Base-by-base conservation (phyloP, 2,113 vertebrate genomes). In the Stigmatopora nigra region DNA sequence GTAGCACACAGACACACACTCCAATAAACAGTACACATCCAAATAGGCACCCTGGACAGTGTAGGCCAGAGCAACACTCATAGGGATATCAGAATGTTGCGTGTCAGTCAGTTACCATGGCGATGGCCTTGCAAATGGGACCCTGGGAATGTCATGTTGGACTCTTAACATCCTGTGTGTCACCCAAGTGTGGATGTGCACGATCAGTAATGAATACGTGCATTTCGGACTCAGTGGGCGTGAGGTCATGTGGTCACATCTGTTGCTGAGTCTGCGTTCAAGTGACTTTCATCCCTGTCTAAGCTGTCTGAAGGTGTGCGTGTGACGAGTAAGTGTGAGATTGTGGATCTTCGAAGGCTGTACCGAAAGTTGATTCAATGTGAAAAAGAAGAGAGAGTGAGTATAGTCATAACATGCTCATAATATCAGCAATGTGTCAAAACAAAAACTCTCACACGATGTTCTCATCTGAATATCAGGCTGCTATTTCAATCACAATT, bases 131-230 rank as follows among this genome's bases (percentile, higher is more conserved):
- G 88, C 86, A 77, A 87, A 82, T 77, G 73, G 75, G 85, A 88
- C 82, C 86, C 76, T 87, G 86, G 81, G 88, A 89, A 87, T 84
- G 79, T 73, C 36, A 46, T 74, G 69, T 78, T 83, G 82, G 81
- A 84, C 75, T 82, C 79, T 81, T 73, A 83, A 88, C 86, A 84
- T 88, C 86, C 87, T 88, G 87, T 86, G 82, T 87, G 75, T 82
- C 75, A 66, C 69, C 47, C 62, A 20, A 68, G 58, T 78, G 75
- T 71, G 69, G 67, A 70, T 73, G 75, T 57, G 73, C 19, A 0
- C 60, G 15, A 73, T 78, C 67, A 35, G 53, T 14, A 64, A 71
- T 76, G 55, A 76, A 68, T 75, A 70, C 62, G 68, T 72, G 71
- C 53, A 6, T 65, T 70, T 80, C 60, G 75, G 72, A 71, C 58